Evolutionary conservation across 2,797 vertebrate species (phyloP), one percentile per base, ranked within the genome.

Genomic region (Hyperoplus lanceolatus): DNA sequence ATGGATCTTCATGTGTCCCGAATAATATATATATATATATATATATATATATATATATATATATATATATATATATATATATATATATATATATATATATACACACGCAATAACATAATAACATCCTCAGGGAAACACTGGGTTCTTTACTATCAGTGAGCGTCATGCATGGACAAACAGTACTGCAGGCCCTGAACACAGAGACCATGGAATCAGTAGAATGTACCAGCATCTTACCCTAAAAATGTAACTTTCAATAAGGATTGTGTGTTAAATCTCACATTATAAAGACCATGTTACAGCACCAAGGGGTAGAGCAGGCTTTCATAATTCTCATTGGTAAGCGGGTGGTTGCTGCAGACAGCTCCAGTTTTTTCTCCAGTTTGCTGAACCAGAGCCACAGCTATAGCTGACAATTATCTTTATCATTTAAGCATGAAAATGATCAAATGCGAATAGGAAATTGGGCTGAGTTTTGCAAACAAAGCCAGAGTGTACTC

Each of bases 371-470:
- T 56, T 41, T 58, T 49, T 67, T 78, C 7, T 54, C 12, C n/a
- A 62, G 42, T 56, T 41, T 58, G 51, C 69, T 78, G 55, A 50
- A 67, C 46, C 58, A 6, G 8, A 73, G 80, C 70, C 79, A 73
- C 57, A 81, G 39, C 68, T 60, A 29, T 29, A 29, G 73, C 65
- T 36, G 59, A 73, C 69, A 83, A 88, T 89, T 82, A 84, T 63
- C 73, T 73, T 90, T 78, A 81, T 86, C 43, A 65, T 84, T 89
- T 88, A 82, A 84, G 73, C 87, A 84, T 79, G 82, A 84, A 55
- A 69, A 29, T 77, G 64, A 86, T 83, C 76, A 93, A 82, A 86
- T 88, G 86, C 80, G 81, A 80, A 87, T 80, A 73, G 83, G 88
- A 90, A 86, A 92, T 90, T 87, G 81, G 64, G 18, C 72, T 48